These are phyloP conservation scores for Tokudaia muenninki DNA, from an alignment of 2,797 vertebrate species.

Conservation along the genomic window DNA sequence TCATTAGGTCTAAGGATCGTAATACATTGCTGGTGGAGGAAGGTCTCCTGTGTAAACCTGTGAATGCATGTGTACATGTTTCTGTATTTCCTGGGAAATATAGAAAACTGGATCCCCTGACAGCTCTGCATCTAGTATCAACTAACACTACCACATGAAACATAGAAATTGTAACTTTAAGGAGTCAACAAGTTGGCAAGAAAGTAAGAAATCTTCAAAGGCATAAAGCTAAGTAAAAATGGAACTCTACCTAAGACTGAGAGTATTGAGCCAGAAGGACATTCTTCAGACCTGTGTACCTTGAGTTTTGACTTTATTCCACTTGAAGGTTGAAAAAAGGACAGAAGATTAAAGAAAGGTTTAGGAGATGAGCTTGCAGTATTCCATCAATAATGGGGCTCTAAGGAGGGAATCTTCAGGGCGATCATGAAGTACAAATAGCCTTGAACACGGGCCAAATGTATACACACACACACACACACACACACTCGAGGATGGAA, in stretches of 20 bases:
- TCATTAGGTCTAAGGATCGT: neutral
- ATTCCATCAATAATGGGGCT: too few species aligned
- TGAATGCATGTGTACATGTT: neutral
- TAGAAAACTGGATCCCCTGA: neutral
- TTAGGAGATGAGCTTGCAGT: neutral
- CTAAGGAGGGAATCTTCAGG: neutral
- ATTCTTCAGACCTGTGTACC: neutral
- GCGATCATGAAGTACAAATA: neutral
- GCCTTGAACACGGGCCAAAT: neutral
- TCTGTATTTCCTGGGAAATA: neutral
- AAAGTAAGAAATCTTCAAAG: constrained; percentile 48
- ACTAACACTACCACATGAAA: neutral
- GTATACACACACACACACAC: neutral
- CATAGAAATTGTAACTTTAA: constrained; percentile 24
- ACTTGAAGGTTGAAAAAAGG: neutral
- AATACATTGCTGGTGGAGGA: neutral
- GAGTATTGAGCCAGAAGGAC: neutral
- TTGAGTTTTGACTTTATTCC: neutral
- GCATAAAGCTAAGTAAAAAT: neutral
- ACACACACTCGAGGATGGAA: neutral
- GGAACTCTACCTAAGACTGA: neutral
- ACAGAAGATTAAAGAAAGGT: neutral
- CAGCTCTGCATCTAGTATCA: neutral
- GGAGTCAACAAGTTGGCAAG: neutral
- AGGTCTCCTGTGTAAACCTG: neutral